phyloP scores from a whole-genome alignment of 2,113 vertebrate species.

The Hassar affinis region DNA sequence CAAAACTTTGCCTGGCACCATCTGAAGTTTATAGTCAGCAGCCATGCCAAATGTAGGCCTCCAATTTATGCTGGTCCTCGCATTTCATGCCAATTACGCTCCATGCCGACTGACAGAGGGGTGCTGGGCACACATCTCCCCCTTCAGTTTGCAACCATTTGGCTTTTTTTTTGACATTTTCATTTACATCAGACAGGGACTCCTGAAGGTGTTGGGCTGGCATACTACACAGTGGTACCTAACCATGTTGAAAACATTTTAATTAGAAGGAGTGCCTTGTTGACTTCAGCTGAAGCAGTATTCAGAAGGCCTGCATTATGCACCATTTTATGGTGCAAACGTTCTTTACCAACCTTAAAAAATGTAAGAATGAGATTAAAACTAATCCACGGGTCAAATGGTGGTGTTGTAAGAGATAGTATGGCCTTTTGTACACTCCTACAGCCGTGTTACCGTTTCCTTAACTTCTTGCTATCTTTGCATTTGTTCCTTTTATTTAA shows the following conservation, averaged over 20 bases:
- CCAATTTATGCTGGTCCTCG: conserved; percentile 34
- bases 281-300: conserved; percentile 54
- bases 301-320: conserved; percentile 52
- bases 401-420: conserved; percentile 33
- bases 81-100: conserved; percentile 21
- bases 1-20: conserved; percentile 55
- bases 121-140: conserved; percentile 52
- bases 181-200: conserved; percentile 57
- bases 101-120: conserved; percentile 37
- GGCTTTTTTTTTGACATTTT: conserved; percentile 54
- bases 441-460: conserved; percentile 46
- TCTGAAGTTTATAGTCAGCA: conserved; percentile 39
- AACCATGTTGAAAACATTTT: conserved; percentile 53
- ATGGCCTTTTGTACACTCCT: conserved; percentile 58
- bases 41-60: conserved; percentile 37
- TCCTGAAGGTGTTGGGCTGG: conserved; percentile 58
- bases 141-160: conserved; percentile 56
- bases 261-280: conserved; percentile 56
- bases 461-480: conserved; percentile 46
- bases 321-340: conserved; percentile 10
- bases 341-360: conserved; percentile 16
- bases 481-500: conserved; percentile 13
- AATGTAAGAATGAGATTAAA: background rate
- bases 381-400: background rate
- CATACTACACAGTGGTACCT: conserved; percentile 56